A percentile compares a stretch with the other conserved stretches of the same genome.
phyloP scores from a whole-genome alignment of 2,797 vertebrate genomes.

The Lycodopsis pacificus region DNA sequence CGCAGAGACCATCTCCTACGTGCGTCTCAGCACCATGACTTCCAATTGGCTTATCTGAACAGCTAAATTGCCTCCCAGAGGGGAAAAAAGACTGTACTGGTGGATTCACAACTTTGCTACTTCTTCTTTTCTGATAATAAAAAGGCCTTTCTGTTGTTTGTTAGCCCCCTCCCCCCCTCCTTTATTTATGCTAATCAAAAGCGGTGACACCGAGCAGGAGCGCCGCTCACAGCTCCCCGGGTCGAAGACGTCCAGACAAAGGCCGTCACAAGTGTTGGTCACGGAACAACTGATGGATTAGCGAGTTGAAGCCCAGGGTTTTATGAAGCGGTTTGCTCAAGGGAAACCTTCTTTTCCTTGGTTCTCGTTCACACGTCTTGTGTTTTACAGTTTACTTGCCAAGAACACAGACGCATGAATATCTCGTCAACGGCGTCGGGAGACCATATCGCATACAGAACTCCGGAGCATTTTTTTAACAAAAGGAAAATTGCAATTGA shows the following conservation, averaged over 20 bases:
- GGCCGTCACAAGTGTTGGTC: slow-evolving; percentile 82
- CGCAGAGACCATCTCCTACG: slow-evolving; percentile 68
- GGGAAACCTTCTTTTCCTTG: slow-evolving; percentile 38
- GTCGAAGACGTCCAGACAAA: slow-evolving; percentile 76
- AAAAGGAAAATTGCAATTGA: slow-evolving; percentile 62
- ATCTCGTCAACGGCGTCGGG: slow-evolving; percentile 43
- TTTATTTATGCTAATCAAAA: slow-evolving; percentile 84
- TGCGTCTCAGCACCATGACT: slow-evolving; percentile 60
- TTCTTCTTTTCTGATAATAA: slow-evolving; percentile 70
- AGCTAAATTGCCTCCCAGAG: slow-evolving; percentile 77
- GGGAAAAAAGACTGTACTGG: slow-evolving; percentile 44
- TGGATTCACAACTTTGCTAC: slow-evolving; percentile 69
- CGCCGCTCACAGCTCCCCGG: slow-evolving; percentile 64
- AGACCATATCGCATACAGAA: slow-evolving; percentile 31
- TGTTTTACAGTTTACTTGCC: slow-evolving; percentile 52
- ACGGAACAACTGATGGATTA: slow-evolving; percentile 82
- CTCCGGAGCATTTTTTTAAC: slow-evolving; percentile 6
- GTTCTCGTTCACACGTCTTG: slow-evolving; percentile 57
- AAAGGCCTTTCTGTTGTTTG: slow-evolving; percentile 80
- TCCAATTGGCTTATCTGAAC: slow-evolving; percentile 77
- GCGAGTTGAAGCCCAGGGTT: slow-evolving; percentile 67
- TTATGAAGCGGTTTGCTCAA: slow-evolving; percentile 63
- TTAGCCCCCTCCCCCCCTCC: slow-evolving; percentile 51
- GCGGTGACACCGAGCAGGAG: slow-evolving; percentile 75
- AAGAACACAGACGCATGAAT: slow-evolving; percentile 54